Evolutionary conservation across 2,888 invertebrate species (phyloP).

Genomic region (Glaucopsyche alexis): DNA sequence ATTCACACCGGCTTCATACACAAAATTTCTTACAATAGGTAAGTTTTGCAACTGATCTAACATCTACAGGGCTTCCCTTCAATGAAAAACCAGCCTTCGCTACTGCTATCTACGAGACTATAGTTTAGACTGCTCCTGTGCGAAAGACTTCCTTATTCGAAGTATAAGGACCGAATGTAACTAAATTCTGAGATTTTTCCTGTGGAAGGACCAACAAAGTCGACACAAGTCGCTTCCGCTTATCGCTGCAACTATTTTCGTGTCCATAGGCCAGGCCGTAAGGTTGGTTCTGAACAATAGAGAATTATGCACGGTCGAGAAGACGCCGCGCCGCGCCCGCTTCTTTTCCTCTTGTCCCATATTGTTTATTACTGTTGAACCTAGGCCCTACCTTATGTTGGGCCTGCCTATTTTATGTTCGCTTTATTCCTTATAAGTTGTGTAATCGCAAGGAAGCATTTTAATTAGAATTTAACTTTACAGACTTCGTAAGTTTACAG

Average conservation of each 20-base stretch:
- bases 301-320: constrained; percentile 59
- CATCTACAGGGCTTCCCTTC: too few species aligned
- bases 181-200: too few species aligned
- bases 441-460: not conserved
- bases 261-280: constrained; percentile 35
- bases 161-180: too few species aligned
- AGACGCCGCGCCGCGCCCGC: constrained; percentile 49
- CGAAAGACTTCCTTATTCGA: too few species aligned
- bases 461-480: not conserved
- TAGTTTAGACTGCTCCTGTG: too few species aligned
- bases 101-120: too few species aligned
- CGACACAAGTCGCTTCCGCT: constrained; percentile 38
- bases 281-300: constrained; percentile 55
- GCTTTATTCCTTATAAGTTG: constrained; percentile 10
- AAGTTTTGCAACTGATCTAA: too few species aligned
- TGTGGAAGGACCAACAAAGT: too few species aligned
- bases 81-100: too few species aligned
- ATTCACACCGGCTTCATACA: too few species aligned
- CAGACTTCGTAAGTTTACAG: too few species aligned
- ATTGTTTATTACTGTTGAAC: constrained; percentile 1
- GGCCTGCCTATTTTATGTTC: not conserved
- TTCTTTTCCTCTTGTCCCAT: not conserved
- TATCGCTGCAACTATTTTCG: constrained; percentile 34
- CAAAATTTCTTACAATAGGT: too few species aligned
- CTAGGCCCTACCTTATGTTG: not conserved